Evolutionary conservation across 2,888 invertebrate genomes (phyloP).

Genomic region (Drosophila peninsularis): DNA sequence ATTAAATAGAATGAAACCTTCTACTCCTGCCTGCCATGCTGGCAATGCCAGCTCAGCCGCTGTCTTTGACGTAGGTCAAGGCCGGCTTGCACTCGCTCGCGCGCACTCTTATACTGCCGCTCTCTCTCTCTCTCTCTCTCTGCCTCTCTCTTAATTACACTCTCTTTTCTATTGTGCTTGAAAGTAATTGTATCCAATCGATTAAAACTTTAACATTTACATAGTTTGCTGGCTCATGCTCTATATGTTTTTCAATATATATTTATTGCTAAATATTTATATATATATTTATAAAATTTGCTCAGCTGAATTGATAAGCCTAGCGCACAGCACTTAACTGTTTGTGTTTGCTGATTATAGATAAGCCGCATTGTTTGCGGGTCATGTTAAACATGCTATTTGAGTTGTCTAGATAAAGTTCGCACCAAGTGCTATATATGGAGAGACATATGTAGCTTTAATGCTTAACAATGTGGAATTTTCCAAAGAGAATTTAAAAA

Average conservation of each 20-base stretch:
- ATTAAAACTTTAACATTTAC: constrained; percentile 9
- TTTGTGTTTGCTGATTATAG: constrained; percentile 49
- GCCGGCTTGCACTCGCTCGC: constrained; percentile 48
- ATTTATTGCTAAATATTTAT: neutral
- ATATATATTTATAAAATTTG: constrained; percentile 13
- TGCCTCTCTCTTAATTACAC: constrained; percentile 13
- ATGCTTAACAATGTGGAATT: constrained; percentile 12
- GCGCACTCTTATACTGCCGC: constrained; percentile 1
- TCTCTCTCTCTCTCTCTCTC: constrained; percentile 17
- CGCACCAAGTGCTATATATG: neutral
- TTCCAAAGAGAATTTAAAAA: constrained; percentile 15
- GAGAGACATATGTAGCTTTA: neutral
- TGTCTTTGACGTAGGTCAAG: constrained; percentile 73
- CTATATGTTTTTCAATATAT: neutral
- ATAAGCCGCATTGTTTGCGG: constrained; percentile 44
- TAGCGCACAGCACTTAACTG: constrained; percentile 33
- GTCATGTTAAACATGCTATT: constrained; percentile 42
- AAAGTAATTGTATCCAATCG: constrained; percentile 13
- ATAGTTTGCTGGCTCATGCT: constrained; percentile 4
- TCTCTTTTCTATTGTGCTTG: neutral
- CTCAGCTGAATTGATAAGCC: constrained; percentile 42
- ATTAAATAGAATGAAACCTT: constrained; percentile 8
- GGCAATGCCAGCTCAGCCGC: constrained; percentile 31
- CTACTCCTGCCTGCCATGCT: constrained; percentile 32
- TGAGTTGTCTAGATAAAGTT: constrained; percentile 41